Conservation (phyloP, 2,888 invertebrate genomes). For the Melieria omissa region DNA sequence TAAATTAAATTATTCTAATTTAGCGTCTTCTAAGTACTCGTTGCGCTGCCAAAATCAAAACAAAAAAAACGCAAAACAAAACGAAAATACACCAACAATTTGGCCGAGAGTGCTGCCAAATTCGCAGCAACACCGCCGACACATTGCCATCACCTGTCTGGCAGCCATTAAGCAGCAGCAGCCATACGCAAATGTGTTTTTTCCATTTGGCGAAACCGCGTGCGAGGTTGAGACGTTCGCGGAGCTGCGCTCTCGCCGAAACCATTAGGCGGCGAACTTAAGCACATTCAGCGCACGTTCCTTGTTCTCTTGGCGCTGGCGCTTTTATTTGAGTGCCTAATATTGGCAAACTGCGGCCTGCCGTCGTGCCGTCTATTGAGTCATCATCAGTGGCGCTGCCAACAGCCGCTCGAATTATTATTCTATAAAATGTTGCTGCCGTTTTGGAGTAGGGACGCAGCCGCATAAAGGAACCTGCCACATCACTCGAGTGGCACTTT, state of each 20-base stretch:
- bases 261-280: slow-evolving; percentile 6
- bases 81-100: not conserved
- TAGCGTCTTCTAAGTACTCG: slow-evolving; percentile 7
- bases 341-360: too few species aligned
- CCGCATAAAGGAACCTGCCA: not conserved
- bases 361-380: too few species aligned
- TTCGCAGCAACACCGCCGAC: not conserved
- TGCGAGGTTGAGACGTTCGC: not conserved
- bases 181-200: not conserved
- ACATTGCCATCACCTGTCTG: not conserved
- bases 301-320: not conserved
- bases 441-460: too few species aligned
- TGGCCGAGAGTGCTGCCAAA: not conserved
- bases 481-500: not conserved
- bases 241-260: not conserved
- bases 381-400: too few species aligned
- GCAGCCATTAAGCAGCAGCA: not conserved
- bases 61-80: not conserved
- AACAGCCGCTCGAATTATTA: too few species aligned
- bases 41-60: not conserved
- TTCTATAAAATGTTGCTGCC: too few species aligned
- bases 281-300: slow-evolving; percentile 21
- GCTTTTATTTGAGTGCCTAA: too few species aligned
- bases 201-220: not conserved
- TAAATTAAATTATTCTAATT: slow-evolving; percentile 23